phyloP scores from a whole-genome alignment of 2,797 vertebrate genomes.

The Takifugu rubripes region DNA sequence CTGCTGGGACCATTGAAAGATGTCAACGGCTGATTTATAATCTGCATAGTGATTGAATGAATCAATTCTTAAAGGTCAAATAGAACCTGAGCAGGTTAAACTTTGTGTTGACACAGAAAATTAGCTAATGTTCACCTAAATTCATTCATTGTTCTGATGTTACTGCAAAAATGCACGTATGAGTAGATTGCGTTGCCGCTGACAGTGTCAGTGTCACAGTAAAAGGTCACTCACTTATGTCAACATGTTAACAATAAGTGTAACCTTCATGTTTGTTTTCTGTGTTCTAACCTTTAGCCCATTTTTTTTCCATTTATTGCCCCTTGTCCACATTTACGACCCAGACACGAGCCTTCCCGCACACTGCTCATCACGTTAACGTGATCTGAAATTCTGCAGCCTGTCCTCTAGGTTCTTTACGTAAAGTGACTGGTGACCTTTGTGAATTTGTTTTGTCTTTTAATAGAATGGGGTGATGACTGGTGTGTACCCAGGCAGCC shows the following conservation, averaged over 20 bases:
- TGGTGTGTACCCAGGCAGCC: slow-evolving; percentile 94
- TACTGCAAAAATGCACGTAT: not conserved
- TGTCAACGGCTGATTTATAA: too few species aligned
- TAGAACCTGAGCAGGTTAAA: too few species aligned
- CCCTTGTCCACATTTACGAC: slow-evolving; percentile 25
- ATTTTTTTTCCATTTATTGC: slow-evolving; percentile 9
- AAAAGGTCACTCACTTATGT: slow-evolving; percentile 21
- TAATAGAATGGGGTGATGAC: slow-evolving; percentile 88
- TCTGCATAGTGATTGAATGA: too few species aligned
- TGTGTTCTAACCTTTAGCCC: slow-evolving; percentile 43
- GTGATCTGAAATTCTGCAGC: not conserved
- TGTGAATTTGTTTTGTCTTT: slow-evolving; percentile 20
- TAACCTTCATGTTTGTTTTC: slow-evolving; percentile 40
- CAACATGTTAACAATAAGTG: slow-evolving; percentile 15
- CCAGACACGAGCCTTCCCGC: slow-evolving; percentile 16
- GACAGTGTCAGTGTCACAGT: not conserved
- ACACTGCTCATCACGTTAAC: not conserved
- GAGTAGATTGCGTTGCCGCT: not conserved
- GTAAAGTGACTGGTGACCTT: not conserved
- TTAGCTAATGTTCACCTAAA: too few species aligned
- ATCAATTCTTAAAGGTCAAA: too few species aligned
- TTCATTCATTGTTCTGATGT: too few species aligned
- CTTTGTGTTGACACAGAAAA: too few species aligned
- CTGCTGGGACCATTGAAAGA: too few species aligned
- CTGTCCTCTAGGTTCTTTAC: not conserved